Evolutionary conservation across 2,888 invertebrate species (phyloP), one percentile per base, ranked within the genome.

Genomic region (Sesia apiformis): DNA sequence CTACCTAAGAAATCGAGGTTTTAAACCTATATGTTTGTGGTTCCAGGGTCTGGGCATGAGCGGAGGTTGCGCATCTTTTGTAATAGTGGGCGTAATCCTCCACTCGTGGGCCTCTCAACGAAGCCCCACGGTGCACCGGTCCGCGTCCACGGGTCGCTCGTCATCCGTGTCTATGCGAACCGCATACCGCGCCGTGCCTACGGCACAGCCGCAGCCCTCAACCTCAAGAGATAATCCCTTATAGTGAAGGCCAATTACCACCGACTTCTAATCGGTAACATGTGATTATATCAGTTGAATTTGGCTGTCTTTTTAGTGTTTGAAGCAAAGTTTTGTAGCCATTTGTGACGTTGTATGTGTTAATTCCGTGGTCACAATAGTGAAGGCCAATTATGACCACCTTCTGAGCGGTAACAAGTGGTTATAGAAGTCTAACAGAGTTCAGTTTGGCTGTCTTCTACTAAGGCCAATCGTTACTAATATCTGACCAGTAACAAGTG

Each of bases 221-320:
- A 60, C 76, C 53, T 63, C 70, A 56, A 74, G 69, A 59, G 77
- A 75, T 70, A 65, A 69, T 63, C 74, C 77, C 62, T 86, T 85
- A 86, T 86, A 86, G 86, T 83, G 83, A 73, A 72, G 64, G 70
- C 67, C 67, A 55, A 40, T 55, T 60, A 62, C 67, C 67, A 69
- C 73, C 62, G 71, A 74, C 68, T 72, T 69, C 66, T 66, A 55
- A 60, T 55, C 57, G 53, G 40, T 40, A 38, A 41, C 23, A 23
- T 23, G 23, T 23, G 23, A 23, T 23, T 23, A 23, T 23, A 23
- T 23, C 23, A 23, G 23, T 23, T 23, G 23, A 23, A 23, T 23
- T 23, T 23, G 23, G 23, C 23, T 23, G 23, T 23, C 23, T 23
- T 23, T 23, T 23, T 23, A 23, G 23, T 23, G 23, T 23, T 23